Conservation (phyloP, 2,113 vertebrate genomes). For the Chitala chitala region DNA sequence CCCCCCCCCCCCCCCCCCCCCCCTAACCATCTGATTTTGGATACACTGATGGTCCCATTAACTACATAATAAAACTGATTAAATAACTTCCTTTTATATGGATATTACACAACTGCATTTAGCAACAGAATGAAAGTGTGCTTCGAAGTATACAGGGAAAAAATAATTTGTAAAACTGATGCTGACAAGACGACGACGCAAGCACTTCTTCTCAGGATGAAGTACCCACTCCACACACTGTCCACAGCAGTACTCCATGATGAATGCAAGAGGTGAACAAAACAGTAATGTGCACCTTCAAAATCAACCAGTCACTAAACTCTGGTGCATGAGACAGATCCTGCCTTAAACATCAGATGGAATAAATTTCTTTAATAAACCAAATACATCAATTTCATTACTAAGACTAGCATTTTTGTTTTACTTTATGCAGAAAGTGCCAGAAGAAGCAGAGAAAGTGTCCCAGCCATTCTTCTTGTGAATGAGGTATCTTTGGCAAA, state of each 20-base stretch:
- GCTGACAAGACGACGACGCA: too few species aligned
- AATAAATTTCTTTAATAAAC: conserved; percentile 25
- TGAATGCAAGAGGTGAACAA: neutral
- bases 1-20: too few species aligned
- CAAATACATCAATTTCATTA: conserved; percentile 19
- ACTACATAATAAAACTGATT: too few species aligned
- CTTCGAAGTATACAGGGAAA: too few species aligned
- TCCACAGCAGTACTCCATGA: neutral
- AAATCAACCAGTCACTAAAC: neutral
- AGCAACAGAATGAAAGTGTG: too few species aligned
- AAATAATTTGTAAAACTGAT: too few species aligned
- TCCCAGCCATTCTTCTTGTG: neutral
- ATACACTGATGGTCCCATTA: too few species aligned
- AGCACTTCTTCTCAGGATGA: neutral
- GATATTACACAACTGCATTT: too few species aligned
- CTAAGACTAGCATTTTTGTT: conserved; percentile 13
- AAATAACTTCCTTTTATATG: too few species aligned
- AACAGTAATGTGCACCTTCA: neutral
- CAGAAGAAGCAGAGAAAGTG: conserved; percentile 13
- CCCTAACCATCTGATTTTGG: too few species aligned
- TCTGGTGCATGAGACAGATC: neutral
- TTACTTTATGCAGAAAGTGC: conserved; percentile 10
- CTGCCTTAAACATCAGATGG: conserved; percentile 4
- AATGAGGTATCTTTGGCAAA: conserved; percentile 16
- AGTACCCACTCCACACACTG: conserved; percentile 2